Percentiles rank a stretch among this genome's conserved stretches.
phyloP scores from a whole-genome alignment of 2,797 vertebrate species.

The Artibeus jamaicensis region DNA sequence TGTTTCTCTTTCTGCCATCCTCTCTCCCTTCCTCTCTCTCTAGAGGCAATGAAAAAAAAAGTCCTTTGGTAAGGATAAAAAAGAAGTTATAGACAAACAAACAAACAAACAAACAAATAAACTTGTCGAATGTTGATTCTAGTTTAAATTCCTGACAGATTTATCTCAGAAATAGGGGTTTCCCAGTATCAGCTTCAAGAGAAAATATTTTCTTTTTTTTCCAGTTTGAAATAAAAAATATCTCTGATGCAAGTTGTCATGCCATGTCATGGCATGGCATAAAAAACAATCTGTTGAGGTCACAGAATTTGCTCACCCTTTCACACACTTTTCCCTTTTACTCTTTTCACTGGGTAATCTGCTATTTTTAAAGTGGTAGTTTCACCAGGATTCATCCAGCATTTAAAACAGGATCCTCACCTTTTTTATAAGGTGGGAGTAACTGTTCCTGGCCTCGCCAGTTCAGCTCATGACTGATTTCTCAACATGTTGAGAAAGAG shows the following conservation, averaged over 20 bases:
- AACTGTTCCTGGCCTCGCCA: neutral
- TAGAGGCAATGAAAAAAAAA: neutral
- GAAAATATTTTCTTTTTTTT: slow-evolving; percentile 42
- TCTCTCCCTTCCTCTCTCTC: neutral
- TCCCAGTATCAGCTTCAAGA: slow-evolving; percentile 41
- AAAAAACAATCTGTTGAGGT: slow-evolving; percentile 23
- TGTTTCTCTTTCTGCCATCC: neutral
- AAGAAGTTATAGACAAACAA: neutral
- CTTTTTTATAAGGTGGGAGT: neutral
- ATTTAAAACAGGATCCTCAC: neutral
- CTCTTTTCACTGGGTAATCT: neutral
- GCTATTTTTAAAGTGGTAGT: neutral
- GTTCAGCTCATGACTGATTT: neutral
- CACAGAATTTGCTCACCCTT: neutral
- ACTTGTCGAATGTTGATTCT: slow-evolving; percentile 34
- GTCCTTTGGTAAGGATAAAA: neutral
- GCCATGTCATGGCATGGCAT: neutral
- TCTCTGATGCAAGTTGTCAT: neutral
- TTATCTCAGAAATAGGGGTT: slow-evolving; percentile 26
- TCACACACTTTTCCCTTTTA: neutral
- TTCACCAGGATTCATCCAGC: neutral
- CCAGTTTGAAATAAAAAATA: slow-evolving; percentile 36
- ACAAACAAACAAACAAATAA: neutral
- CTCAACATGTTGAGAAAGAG: neutral
- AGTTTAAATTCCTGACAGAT: slow-evolving; percentile 34